Evolutionary conservation across 2,113 vertebrate genomes (phyloP).

Genomic region (Hylia prasina): DNA sequence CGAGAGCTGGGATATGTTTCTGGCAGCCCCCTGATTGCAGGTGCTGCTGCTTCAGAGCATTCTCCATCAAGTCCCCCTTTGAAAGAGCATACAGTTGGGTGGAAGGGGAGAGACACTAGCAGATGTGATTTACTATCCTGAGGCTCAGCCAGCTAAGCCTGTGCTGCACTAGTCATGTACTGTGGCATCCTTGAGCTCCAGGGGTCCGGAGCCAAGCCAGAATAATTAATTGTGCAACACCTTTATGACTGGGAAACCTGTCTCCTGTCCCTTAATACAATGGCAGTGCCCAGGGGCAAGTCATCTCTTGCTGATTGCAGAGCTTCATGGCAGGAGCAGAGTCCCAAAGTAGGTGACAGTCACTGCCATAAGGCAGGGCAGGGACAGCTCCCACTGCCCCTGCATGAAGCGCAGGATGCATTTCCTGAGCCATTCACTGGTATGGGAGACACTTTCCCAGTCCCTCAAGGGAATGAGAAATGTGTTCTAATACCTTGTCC

Average conservation of each 20-base stretch:
- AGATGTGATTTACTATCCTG: conserved; percentile 43
- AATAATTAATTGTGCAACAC: conserved; percentile 53
- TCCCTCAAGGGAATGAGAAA: neutral
- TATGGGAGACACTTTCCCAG: neutral
- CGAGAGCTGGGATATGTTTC: neutral
- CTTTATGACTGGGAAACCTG: conserved; percentile 14
- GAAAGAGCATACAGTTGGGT: neutral
- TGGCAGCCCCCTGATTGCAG: neutral
- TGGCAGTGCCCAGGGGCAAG: neutral
- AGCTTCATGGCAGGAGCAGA: neutral
- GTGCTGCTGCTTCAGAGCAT: neutral
- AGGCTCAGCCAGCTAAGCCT: neutral
- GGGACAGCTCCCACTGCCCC: fast-evolving
- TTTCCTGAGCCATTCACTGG: neutral
- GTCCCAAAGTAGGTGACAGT: fast-evolving
- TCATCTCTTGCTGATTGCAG: neutral
- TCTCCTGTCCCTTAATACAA: neutral
- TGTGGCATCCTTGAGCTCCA: neutral
- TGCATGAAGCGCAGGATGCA: fast-evolving
- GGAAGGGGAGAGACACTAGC: fast-evolving
- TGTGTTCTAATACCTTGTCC: neutral
- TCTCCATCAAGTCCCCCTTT: neutral
- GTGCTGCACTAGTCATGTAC: neutral
- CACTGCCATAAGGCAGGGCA: neutral
- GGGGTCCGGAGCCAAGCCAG: neutral